Conservation (phyloP, 2,797 vertebrate species). For the Tiaroga cobitis region DNA sequence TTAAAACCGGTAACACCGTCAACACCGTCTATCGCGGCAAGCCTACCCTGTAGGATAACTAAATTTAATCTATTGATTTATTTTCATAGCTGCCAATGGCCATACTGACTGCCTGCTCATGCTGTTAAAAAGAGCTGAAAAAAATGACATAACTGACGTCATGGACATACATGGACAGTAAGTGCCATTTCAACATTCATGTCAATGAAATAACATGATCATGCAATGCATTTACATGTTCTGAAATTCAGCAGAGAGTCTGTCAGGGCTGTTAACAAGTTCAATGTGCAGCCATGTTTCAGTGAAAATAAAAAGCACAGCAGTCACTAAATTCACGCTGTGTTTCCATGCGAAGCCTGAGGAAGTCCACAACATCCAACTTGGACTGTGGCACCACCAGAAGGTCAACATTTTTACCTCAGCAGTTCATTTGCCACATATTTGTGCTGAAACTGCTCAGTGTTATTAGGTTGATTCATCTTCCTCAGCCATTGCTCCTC, state of each 20-base stretch:
- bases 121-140: constrained; percentile 90
- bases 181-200: constrained; percentile 68
- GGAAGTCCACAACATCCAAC: not conserved
- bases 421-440: not conserved
- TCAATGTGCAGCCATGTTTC: too few relatives aligned
- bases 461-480: too few relatives aligned
- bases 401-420: not conserved
- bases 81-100: constrained; percentile 85
- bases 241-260: not conserved
- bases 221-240: not conserved
- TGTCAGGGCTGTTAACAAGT: not conserved
- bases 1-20: too few relatives aligned
- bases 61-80: constrained; percentile 3
- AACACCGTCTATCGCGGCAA: too few relatives aligned
- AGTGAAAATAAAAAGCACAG: too few relatives aligned
- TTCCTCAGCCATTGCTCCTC: too few relatives aligned
- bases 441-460: not conserved
- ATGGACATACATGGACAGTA: constrained; percentile 90
- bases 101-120: constrained; percentile 93
- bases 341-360: not conserved
- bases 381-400: not conserved
- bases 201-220: not conserved
- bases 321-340: too few relatives aligned
- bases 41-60: not conserved
- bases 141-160: constrained; percentile 85